These are phyloP conservation scores for Pseudomyrmex sp. DNA, from an alignment of 1,140 invertebrate species.

Conservation along the genomic window DNA sequence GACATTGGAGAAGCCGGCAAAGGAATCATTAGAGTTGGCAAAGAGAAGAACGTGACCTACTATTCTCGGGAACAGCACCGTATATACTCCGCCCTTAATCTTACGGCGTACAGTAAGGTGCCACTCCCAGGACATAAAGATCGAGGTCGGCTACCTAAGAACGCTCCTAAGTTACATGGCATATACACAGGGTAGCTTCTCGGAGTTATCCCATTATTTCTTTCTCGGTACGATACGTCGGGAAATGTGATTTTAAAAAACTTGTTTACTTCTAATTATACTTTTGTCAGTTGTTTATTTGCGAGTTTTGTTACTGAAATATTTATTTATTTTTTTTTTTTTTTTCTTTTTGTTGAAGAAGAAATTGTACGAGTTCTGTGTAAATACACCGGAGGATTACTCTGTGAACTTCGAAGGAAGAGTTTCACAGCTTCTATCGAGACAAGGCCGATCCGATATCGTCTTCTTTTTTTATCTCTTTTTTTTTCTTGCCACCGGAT, in stretches of 20 bases:
- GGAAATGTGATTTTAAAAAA: background rate
- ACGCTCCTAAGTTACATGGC: background rate
- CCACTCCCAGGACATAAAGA: conserved; percentile 16
- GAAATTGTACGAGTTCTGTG: background rate
- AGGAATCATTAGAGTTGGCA: conserved; percentile 69
- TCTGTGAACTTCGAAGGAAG: conserved; percentile 13
- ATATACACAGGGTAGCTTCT: background rate
- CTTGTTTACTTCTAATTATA: background rate
- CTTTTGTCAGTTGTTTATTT: conserved; percentile 2
- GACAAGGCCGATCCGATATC: conserved; percentile 31
- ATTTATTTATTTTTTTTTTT: background rate
- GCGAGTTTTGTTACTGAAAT: background rate
- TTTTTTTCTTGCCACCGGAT: conserved; percentile 5
- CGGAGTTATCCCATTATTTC: background rate
- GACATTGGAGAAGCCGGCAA: conserved; percentile 73
- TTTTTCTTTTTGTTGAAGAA: background rate
- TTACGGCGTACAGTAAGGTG: background rate
- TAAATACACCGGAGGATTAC: conserved; percentile 27
- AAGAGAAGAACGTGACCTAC: conserved; percentile 56
- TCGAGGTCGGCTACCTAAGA: conserved; percentile 5
- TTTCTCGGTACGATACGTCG: no score
- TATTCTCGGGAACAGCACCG: conserved; percentile 20
- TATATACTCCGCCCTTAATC: conserved; percentile 65
- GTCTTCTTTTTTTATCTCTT: conserved; percentile 14
- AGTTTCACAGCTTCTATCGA: conserved; percentile 22